Evolutionary conservation across 2,797 vertebrate genomes (phyloP), one percentile per base, ranked within the genome.

Genomic region (Valencia hispanica): DNA sequence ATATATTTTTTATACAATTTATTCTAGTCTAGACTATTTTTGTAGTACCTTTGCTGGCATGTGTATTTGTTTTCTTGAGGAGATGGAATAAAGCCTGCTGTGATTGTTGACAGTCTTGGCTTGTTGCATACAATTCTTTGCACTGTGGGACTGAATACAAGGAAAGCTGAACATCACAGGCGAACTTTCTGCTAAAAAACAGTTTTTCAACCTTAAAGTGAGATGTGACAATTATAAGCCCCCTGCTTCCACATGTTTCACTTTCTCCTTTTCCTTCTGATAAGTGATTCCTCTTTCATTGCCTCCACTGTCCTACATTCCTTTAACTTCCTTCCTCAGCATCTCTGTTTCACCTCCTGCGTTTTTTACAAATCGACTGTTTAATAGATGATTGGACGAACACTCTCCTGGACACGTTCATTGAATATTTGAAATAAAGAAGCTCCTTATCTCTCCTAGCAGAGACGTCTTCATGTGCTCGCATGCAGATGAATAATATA

Each of bases 401-500:
- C 84, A 81, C 89, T 83, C 88, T 88, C 79, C 78, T 82, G 81
- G 78, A 66, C 72, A 65, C 88, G 81, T 87, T 77, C 88, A 86
- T 66, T 63, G 11, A 79, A 77, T 68, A 82, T 68, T 84, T 90
- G 84, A 92, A 92, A 94, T 93, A 94, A 94, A 94, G 94, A 88
- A 91, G 72, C 85, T 76, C 86, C 94, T 95, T 95, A 96, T 95
- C 94, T 90, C 85, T 79, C 69, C 82, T 77, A 80, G 84, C 94
- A 95, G 93, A 94, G 93, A 93, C 92, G 80, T 92, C 92, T 80
- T 94, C 92, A 94, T 93, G 93, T 82, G 90, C 84, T 84, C 68
- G 85, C 92, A 94, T 94, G 94, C 88, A 91, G 90, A 95, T 95
- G 91, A 95, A 95, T 95, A 94, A 94, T 94, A 93, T 91, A 92